A percentile compares a stretch with the other conserved stretches of the same genome.
phyloP scores from a whole-genome alignment of 1,140 invertebrate species.

The Stegodyphus mimosarum region DNA sequence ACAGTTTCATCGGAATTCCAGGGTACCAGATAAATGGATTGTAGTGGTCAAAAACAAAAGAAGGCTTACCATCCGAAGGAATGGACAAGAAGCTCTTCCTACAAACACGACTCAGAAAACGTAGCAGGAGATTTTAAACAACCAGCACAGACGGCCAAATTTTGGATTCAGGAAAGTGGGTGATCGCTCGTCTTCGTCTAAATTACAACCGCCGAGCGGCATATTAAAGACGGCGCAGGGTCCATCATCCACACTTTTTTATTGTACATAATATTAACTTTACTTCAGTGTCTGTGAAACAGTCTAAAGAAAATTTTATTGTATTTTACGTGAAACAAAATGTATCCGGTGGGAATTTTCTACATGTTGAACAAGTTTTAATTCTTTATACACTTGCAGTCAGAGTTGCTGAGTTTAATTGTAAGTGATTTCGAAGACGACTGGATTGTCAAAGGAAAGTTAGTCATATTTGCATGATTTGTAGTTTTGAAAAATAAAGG shows the following conservation, averaged over 20 bases:
- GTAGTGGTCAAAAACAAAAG: background rate
- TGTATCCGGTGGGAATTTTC: too few relatives aligned
- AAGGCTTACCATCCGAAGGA: background rate
- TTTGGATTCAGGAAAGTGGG: background rate
- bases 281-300: too few relatives aligned
- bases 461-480: too few relatives aligned
- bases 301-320: too few relatives aligned
- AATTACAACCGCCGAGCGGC: background rate
- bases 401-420: too few relatives aligned
- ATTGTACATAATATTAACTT: background rate
- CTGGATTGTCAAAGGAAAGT: too few relatives aligned
- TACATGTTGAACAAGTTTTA: too few relatives aligned
- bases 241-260: background rate
- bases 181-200: background rate
- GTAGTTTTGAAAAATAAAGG: too few relatives aligned
- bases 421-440: too few relatives aligned
- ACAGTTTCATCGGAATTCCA: background rate
- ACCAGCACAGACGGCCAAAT: background rate
- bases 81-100: background rate
- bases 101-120: background rate
- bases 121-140: background rate
- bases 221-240: background rate
- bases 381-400: too few relatives aligned
- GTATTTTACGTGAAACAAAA: too few relatives aligned
- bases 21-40: conserved; percentile 2